Evolutionary conservation across 2,113 vertebrate species (phyloP).

Genomic region (Nothocercus nigrocapillus): DNA sequence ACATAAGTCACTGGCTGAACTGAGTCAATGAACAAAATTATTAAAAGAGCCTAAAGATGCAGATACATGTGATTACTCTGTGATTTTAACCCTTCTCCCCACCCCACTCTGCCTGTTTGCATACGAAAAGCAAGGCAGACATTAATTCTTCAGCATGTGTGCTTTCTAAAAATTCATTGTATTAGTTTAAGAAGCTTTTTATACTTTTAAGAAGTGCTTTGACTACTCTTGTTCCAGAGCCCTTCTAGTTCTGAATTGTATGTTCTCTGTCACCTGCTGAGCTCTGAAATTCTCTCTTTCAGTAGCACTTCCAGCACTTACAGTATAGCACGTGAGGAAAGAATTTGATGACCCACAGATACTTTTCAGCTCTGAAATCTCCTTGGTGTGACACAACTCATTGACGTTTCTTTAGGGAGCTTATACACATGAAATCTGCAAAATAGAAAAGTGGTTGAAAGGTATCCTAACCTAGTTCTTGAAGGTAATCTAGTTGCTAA

Average conservation of each 20-base stretch:
- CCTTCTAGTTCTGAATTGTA: not conserved
- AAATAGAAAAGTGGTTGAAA: not conserved
- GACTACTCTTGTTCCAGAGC: not conserved
- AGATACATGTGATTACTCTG: not conserved
- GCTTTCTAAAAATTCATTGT: not conserved
- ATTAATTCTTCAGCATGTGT: not conserved
- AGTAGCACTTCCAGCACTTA: not conserved
- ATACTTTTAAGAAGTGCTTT: not conserved
- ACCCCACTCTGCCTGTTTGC: not conserved
- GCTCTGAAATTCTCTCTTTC: not conserved
- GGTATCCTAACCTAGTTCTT: not conserved
- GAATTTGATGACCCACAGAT: not conserved
- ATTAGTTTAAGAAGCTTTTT: not conserved
- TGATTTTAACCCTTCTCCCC: not conserved
- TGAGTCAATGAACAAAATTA: not conserved
- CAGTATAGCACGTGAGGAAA: not conserved
- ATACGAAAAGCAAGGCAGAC: not conserved
- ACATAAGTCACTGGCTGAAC: not conserved
- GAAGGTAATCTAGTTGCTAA: not conserved
- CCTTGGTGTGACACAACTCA: not conserved
- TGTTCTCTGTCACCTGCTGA: not conserved
- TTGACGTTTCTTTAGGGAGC: not conserved
- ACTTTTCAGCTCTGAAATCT: not conserved
- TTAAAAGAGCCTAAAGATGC: not conserved
- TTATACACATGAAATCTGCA: not conserved